These are phyloP conservation scores for Phaethornis superciliosus DNA, from an alignment of 2,113 vertebrate species.

Conservation along the genomic window DNA sequence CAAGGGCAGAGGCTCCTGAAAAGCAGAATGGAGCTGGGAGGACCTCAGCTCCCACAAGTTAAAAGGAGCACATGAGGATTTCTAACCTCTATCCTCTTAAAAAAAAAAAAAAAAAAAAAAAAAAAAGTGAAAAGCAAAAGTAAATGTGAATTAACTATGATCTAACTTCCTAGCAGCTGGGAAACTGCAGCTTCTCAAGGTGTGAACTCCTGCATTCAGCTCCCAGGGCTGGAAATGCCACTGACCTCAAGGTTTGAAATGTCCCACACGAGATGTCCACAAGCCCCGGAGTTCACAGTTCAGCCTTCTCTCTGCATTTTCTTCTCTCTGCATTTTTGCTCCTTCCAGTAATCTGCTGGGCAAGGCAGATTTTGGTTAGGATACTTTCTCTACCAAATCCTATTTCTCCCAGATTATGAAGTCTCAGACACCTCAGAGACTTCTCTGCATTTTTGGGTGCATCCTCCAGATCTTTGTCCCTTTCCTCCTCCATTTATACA, in stretches of 20 bases:
- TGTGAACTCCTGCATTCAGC: not conserved
- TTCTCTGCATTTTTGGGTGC: not conserved
- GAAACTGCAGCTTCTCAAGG: not conserved
- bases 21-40: not conserved
- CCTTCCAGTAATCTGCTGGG: not conserved
- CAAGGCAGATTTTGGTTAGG: not conserved
- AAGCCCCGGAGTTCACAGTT: not conserved
- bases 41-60: not conserved
- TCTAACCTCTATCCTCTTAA: not conserved
- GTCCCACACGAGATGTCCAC: not conserved
- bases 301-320: not conserved
- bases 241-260: not conserved
- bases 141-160: not conserved
- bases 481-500: not conserved
- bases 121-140: not conserved
- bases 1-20: not conserved
- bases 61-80: rapidly evolving
- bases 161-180: not conserved
- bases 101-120: not conserved
- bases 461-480: not conserved
- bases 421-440: not conserved
- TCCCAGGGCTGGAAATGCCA: not conserved
- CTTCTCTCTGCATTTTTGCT: not conserved
- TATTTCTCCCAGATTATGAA: not conserved
- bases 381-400: rapidly evolving